Conservation (phyloP, 2,113 vertebrate genomes). For the Anthoscopus minutus region DNA sequence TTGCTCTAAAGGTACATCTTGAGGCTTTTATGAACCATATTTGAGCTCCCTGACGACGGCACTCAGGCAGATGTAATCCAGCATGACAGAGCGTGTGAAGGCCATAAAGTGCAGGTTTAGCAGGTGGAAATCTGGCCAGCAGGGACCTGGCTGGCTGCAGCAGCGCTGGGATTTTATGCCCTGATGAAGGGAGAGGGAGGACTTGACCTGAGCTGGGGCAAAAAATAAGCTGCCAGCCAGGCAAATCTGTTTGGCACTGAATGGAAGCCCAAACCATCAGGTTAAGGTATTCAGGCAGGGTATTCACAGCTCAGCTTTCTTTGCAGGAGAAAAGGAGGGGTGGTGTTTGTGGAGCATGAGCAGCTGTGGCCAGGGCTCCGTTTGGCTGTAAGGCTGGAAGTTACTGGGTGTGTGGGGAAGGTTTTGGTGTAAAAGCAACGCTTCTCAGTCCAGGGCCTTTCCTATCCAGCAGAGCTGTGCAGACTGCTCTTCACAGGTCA, state of each 20-base stretch:
- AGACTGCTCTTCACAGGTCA: not conserved
- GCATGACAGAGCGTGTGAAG: not conserved
- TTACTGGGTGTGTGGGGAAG: not conserved
- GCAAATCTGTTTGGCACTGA: not conserved
- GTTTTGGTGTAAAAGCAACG: not conserved
- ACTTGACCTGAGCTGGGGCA: not conserved
- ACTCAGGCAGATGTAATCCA: rapidly evolving
- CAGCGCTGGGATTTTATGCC: not conserved
- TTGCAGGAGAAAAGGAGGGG: rapidly evolving
- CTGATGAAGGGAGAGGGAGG: not conserved
- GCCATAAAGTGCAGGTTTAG: not conserved
- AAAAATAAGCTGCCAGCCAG: not conserved
- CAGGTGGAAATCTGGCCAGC: not conserved
- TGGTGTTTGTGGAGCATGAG: not conserved
- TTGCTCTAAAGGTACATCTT: not conserved
- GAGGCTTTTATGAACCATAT: not conserved
- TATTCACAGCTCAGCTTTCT: not conserved
- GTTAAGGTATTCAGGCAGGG: not conserved
- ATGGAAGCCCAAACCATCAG: not conserved
- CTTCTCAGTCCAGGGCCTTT: not conserved
- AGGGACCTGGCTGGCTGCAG: not conserved
- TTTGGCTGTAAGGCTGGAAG: not conserved
- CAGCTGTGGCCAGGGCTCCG: not conserved
- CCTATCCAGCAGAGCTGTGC: not conserved
- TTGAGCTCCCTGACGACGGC: not conserved